These are phyloP conservation scores for Lithophane leautieri DNA, from an alignment of 2,888 invertebrate species.

Conservation along the genomic window DNA sequence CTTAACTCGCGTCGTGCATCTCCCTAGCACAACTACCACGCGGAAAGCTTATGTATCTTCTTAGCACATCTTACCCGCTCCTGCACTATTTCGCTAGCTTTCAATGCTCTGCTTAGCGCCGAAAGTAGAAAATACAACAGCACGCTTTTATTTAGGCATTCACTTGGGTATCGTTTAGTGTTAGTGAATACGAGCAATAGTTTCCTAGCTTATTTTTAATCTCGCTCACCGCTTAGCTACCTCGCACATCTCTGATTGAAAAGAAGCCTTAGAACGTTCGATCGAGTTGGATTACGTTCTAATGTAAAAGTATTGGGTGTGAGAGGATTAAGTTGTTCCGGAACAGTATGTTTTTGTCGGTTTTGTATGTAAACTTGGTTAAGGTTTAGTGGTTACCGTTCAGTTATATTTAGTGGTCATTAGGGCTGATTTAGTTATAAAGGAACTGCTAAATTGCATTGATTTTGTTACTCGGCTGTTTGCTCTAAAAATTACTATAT, in stretches of 20 bases:
- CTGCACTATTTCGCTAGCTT: background rate
- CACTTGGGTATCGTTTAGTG: no score
- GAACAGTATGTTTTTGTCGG: conserved; percentile 15
- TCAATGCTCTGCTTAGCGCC: no score
- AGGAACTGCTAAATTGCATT: background rate
- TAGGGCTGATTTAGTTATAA: background rate
- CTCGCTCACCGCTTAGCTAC: background rate
- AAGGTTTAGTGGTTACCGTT: background rate
- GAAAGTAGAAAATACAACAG: no score
- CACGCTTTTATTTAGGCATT: no score
- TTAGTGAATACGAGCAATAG: background rate
- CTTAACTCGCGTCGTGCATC: no score
- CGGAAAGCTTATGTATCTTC: background rate
- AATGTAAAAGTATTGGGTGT: conserved; percentile 53
- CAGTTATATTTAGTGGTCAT: background rate
- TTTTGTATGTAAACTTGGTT: conserved; percentile 15
- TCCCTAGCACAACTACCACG: background rate
- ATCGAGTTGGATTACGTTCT: conserved; percentile 51
- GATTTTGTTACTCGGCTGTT: background rate
- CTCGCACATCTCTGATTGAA: background rate
- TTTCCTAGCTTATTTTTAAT: background rate
- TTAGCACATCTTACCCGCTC: background rate
- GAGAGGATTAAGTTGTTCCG: conserved; percentile 22
- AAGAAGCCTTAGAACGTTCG: background rate
- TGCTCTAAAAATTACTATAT: background rate